Evolutionary conservation across 2,888 invertebrate genomes (phyloP).

Genomic region (Drosophila barbarae): DNA sequence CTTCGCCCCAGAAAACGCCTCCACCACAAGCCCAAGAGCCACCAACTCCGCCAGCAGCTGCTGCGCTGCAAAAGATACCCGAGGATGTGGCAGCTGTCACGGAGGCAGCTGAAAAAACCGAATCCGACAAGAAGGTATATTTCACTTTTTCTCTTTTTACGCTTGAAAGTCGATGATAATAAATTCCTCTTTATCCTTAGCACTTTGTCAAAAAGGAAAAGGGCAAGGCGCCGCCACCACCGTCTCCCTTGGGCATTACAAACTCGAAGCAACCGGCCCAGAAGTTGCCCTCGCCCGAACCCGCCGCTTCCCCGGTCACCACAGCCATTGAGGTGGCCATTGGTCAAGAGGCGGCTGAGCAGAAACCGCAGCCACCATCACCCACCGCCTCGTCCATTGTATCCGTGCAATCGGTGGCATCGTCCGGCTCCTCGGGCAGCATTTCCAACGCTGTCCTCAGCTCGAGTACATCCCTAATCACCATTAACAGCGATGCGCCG

Average conservation of each 20-base stretch:
- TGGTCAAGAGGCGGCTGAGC: conserved; percentile 58
- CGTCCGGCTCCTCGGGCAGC: conserved; percentile 51
- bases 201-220: conserved; percentile 87
- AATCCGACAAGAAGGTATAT: conserved; percentile 77
- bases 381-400: conserved; percentile 74
- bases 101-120: conserved; percentile 35
- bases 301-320: conserved; percentile 28
- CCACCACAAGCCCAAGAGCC: conserved; percentile 40
- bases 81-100: conserved; percentile 52
- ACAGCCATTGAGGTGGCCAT: conserved; percentile 65
- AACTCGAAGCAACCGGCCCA: conserved; percentile 31
- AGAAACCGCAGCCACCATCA: conserved; percentile 69
- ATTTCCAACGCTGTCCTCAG: conserved; percentile 63
- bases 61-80: conserved; percentile 67
- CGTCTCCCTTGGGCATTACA: conserved; percentile 81
- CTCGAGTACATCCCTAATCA: conserved; percentile 78
- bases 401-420: conserved; percentile 70
- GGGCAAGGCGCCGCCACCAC: conserved; percentile 88
- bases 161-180: background rate
- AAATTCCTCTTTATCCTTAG: conserved; percentile 11
- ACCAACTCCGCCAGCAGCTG: conserved; percentile 45
- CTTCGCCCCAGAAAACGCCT: conserved; percentile 53
- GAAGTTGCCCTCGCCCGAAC: conserved; percentile 40
- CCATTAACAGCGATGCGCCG: conserved; percentile 78
- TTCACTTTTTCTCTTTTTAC: background rate